Evolutionary conservation across 2,797 vertebrate genomes (phyloP).

Genomic region (Knipowitschia caucasica): DNA sequence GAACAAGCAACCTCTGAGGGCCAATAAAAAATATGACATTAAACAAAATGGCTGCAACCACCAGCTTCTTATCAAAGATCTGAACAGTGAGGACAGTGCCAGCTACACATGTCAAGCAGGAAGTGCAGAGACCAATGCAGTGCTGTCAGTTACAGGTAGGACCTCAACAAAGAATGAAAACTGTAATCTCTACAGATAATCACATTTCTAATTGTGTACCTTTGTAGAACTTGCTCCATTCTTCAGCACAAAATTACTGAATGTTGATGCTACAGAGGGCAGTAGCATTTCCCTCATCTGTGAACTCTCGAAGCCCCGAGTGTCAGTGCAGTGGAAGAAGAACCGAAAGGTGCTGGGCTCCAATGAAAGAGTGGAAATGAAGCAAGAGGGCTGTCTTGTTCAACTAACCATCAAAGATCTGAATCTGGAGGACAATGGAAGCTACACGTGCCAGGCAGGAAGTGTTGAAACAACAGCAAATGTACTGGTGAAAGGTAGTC

Average conservation of each 20-base stretch:
- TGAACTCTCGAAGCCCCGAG: conserved; percentile 73
- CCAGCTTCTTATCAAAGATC: conserved; percentile 78
- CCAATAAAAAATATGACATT: conserved; percentile 78
- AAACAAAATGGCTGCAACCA: conserved; percentile 76
- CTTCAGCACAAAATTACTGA: conserved; percentile 41
- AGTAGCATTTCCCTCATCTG: conserved; percentile 50
- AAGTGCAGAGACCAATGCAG: conserved; percentile 47
- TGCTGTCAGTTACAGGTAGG: conserved; percentile 39
- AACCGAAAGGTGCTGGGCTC: conserved; percentile 72
- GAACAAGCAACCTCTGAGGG: conserved; percentile 72
- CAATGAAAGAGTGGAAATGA: conserved; percentile 74
- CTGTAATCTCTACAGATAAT: neutral
- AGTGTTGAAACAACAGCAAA: conserved; percentile 41
- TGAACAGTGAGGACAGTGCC: conserved; percentile 82
- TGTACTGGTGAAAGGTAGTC: conserved; percentile 56
- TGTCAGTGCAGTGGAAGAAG: conserved; percentile 77
- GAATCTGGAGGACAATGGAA: conserved; percentile 76
- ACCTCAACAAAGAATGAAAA: neutral
- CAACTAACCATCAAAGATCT: conserved; percentile 77
- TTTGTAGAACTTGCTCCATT: conserved; percentile 28
- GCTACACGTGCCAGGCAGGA: conserved; percentile 74
- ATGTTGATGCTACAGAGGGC: conserved; percentile 54
- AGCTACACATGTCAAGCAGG: conserved; percentile 79
- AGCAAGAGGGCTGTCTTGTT: conserved; percentile 66
- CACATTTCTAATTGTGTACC: neutral